phyloP scores from a whole-genome alignment of 2,113 vertebrate species.

The Seriola dumerili region DNA sequence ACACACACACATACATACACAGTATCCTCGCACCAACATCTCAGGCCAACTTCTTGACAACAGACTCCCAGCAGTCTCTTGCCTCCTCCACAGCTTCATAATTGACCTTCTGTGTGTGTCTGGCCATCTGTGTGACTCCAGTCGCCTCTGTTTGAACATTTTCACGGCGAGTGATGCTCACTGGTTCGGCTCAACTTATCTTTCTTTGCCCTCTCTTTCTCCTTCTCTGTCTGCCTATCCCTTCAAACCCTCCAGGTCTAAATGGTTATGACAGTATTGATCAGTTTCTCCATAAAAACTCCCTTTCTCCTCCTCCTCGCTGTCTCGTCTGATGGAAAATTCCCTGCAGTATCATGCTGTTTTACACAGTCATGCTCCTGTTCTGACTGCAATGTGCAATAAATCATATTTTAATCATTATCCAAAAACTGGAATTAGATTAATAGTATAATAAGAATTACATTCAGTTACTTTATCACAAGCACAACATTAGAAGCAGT shows the following conservation, averaged over 20 bases:
- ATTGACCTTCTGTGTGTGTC: slow-evolving; percentile 71
- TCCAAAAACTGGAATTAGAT: neutral
- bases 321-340: slow-evolving; percentile 40
- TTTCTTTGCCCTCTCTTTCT: slow-evolving; percentile 49
- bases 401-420: neutral
- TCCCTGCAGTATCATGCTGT: slow-evolving; percentile 25
- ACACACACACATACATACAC: slow-evolving; percentile 28
- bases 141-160: slow-evolving; percentile 49
- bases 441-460: neutral
- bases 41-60: slow-evolving; percentile 70
- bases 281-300: slow-evolving; percentile 21
- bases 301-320: slow-evolving; percentile 1
- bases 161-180: slow-evolving; percentile 47
- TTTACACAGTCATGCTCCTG: slow-evolving; percentile 33
- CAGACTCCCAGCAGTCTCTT: slow-evolving; percentile 69
- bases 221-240: slow-evolving; percentile 39
- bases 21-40: slow-evolving; percentile 59
- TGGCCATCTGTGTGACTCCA: slow-evolving; percentile 68
- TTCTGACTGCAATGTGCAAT: slow-evolving; percentile 14
- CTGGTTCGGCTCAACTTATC: slow-evolving; percentile 12
- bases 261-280: slow-evolving; percentile 55
- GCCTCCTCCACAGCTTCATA: slow-evolving; percentile 71
- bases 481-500: slow-evolving; percentile 1
- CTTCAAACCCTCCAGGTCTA: slow-evolving; percentile 38
- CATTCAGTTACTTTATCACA: neutral